Evolutionary conservation across 2,888 invertebrate species (phyloP), one percentile per base, ranked within the genome.

Genomic region (Adineta ricciae): DNA sequence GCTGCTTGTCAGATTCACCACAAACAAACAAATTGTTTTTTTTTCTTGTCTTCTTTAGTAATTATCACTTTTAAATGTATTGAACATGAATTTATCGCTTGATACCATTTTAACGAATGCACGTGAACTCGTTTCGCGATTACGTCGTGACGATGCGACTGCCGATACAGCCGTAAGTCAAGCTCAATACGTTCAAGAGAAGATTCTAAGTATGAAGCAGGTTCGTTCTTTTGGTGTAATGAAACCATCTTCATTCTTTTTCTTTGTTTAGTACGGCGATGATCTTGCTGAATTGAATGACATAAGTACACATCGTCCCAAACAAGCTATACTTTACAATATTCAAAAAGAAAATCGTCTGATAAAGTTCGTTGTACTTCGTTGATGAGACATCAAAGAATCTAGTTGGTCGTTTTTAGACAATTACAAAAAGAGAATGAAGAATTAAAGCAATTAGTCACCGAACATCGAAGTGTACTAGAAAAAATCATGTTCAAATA

Each of bases 401-500:
- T 46, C 14, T 9, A 24, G 11, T 4, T 9, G n/a, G n/a, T 78
- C 11, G 9, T 0, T n/a, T 36, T 41, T 89, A 92, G 95, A 87
- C 95, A 96, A 89, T 94, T 97, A 27, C 95, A 96, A 88, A 94
- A 95, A 87, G 97, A 97, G 90, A 97, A 97, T 91, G 93, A 94
- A 83, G 96, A 97, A 90, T 92, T 97, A 24, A 92, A 95, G 88
- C 93, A 94, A 84, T 94, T 95, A 27, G 91, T 98, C 83, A 96
- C 97, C 90, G 97, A 97, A 89, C 95, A 97, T 90, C 95, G 97
- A 89, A 94, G 94, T 87, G 95, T 96, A 5, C 92, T 97, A 88
- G 97, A 97, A 90, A 93, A 96, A 87, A 96, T 97, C 88, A 98
- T 98, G 97, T 94, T 95, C 86, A 97, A 97, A 91, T 97, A 98